Evolutionary conservation across 1,140 invertebrate genomes (phyloP).

Genomic region (Cydia pomonella): DNA sequence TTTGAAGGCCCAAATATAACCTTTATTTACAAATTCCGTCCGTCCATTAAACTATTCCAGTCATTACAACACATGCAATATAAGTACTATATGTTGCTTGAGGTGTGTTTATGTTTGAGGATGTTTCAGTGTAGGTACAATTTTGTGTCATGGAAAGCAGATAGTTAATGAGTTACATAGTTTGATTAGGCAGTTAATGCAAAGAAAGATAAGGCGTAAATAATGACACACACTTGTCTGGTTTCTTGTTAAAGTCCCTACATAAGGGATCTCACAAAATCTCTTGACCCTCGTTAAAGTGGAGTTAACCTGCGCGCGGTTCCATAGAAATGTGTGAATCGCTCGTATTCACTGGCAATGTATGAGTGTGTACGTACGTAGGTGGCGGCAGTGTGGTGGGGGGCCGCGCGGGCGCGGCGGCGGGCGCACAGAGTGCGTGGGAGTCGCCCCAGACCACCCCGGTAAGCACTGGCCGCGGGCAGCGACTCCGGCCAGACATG

Average conservation of each 20-base stretch:
- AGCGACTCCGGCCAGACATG: slow-evolving; percentile 58
- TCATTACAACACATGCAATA: background rate
- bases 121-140: background rate
- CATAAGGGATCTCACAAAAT: slow-evolving; percentile 11
- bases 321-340: slow-evolving; percentile 39
- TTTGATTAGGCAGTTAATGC: background rate
- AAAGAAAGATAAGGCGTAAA: background rate
- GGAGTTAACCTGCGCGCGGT: slow-evolving; percentile 34
- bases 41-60: background rate
- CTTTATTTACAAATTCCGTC: background rate
- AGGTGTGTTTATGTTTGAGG: slow-evolving; percentile 4
- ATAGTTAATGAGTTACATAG: too few relatives aligned
- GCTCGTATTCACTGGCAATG: slow-evolving; percentile 55
- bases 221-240: background rate
- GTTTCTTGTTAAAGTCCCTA: background rate
- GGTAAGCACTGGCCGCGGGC: slow-evolving; percentile 75
- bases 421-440: slow-evolving; percentile 59
- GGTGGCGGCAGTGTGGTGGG: slow-evolving; percentile 74
- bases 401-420: slow-evolving; percentile 60
- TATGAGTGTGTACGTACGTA: slow-evolving; percentile 70
- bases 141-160: too few relatives aligned
- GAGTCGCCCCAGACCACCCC: slow-evolving; percentile 73
- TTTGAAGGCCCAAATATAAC: background rate
- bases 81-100: background rate
- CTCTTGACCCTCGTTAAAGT: background rate